Evolutionary conservation across 2,888 invertebrate genomes (phyloP), one percentile per base, ranked within the genome.

Genomic region (Metalampra italica): DNA sequence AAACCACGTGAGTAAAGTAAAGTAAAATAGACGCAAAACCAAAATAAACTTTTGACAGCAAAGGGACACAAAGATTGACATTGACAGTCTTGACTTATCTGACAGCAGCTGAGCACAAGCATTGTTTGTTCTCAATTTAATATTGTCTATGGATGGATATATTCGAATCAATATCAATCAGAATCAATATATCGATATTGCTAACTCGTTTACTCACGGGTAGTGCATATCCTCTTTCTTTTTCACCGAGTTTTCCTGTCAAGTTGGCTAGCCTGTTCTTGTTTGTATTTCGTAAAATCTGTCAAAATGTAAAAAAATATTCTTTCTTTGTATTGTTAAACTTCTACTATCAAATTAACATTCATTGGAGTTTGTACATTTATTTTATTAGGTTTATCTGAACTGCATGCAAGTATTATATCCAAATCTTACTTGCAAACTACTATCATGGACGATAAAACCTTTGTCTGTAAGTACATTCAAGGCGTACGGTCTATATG

Each of bases 1-100:
- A 75, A 80, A 82, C 75, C 82, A 83, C 82, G 82, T 83, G 83
- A n/a, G n/a, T n/a, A n/a, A 84, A 76, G 68, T 64, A 64, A 51
- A 62, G 22, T 22, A 54, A 61, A 62, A 55, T 47, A 54, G 43
- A 56, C 62, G 62, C 60, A 62, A 55, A 64, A 73, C 59, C 71
- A 74, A 68, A 69, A 68, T 67, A 70, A 63, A 53, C 45, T 50
- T 50, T 50, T 51, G 41, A 53, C 52, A 53, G n/a, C n/a, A n/a
- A n/a, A 51, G 1, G 11, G 36, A 9, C 36, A 36, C 34, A n/a
- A n/a, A 34, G 34, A 34, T 9, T 36, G n/a, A n/a, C n/a, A n/a
- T 5, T 34, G 34, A 34, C 34, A 34, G 34, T 11, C 30, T 7
- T n/a, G n/a, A n/a, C n/a, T n/a, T n/a, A n/a, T n/a, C n/a, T 22